Evolutionary conservation across 2,113 vertebrate species (phyloP).

Genomic region (Apaloderma vittatum): DNA sequence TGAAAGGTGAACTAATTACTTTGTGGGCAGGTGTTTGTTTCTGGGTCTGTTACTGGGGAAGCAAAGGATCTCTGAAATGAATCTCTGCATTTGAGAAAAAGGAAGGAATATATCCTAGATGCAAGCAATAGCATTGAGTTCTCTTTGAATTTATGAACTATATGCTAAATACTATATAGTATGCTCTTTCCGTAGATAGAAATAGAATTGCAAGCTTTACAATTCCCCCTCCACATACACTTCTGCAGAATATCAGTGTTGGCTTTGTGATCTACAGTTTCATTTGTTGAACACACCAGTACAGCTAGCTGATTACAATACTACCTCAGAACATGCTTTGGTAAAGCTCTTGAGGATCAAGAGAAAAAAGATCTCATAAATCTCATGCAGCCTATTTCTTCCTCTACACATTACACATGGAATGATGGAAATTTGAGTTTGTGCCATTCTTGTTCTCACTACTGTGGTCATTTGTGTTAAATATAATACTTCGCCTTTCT

Average conservation of each 20-base stretch:
- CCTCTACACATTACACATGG: neutral
- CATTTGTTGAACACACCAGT: neutral
- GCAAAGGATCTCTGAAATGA: neutral
- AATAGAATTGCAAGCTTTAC: neutral
- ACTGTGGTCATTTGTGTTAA: neutral
- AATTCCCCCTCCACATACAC: neutral
- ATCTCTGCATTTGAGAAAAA: neutral
- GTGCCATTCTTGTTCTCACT: neutral
- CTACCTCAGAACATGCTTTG: neutral
- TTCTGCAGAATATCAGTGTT: neutral
- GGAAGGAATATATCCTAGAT: neutral
- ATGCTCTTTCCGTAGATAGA: neutral
- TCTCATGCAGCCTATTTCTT: neutral
- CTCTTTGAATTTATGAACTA: neutral
- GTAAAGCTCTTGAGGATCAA: neutral
- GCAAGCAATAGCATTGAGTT: neutral
- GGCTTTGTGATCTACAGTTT: neutral
- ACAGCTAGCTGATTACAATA: neutral
- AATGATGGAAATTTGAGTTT: neutral
- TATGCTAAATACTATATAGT: neutral
- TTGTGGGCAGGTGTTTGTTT: neutral
- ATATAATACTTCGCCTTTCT: conserved; percentile 15
- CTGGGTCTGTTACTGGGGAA: neutral
- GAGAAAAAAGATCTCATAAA: conserved; percentile 3
- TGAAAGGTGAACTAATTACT: neutral